These are phyloP conservation scores for Colostygia pectinataria DNA, from an alignment of 2,888 invertebrate species.

Conservation along the genomic window DNA sequence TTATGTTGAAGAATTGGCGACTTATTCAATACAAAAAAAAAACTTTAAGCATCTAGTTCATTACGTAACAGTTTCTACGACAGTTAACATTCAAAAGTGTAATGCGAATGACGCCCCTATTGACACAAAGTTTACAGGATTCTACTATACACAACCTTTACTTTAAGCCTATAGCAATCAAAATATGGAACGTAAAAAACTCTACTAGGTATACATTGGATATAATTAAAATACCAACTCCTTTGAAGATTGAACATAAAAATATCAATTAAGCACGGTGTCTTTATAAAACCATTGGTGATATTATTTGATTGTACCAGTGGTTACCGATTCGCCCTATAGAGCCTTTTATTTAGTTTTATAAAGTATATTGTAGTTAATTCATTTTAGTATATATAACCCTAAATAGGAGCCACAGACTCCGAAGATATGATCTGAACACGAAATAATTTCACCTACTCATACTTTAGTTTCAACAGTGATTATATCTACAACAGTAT, in stretches of 20 bases:
- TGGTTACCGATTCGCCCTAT: not conserved
- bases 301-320: no score
- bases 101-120: not conserved
- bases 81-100: conserved; percentile 23
- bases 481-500: conserved; percentile 65
- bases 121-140: no score
- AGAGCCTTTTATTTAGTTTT: not conserved
- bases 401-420: conserved; percentile 47
- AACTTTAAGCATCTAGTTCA: not conserved
- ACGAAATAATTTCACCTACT: conserved; percentile 65
- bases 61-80: conserved; percentile 7
- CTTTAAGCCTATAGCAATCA: conserved; percentile 44
- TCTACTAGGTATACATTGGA: no score
- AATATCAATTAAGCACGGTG: no score
- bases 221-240: not conserved
- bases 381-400: conserved; percentile 48
- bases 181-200: no score
- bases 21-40: no score
- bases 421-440: conserved; percentile 70
- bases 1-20: no score
- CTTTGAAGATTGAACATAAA: not conserved
- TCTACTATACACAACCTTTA: conserved; percentile 61
- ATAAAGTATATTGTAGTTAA: conserved; percentile 15
- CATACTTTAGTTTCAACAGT: conserved; percentile 64
- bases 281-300: no score